These are phyloP conservation scores for Notarius lentiginosus DNA, from an alignment of 2,113 vertebrate genomes.

Conservation along the genomic window DNA sequence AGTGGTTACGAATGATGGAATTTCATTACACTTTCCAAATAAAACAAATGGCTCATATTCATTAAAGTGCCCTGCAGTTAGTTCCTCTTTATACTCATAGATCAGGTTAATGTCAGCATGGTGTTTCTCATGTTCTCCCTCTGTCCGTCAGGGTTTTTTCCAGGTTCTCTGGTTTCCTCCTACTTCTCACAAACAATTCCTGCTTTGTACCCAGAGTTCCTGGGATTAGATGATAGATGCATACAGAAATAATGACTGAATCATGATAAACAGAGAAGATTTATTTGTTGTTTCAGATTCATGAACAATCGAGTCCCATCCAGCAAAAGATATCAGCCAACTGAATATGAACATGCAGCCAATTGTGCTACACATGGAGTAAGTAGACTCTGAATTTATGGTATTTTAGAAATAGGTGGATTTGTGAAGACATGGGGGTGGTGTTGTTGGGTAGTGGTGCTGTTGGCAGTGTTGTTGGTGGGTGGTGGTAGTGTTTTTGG, in stretches of 20 bases:
- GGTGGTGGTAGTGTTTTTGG: too few species aligned
- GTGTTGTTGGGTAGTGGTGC: background rate
- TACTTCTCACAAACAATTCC: background rate
- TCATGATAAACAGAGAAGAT: background rate
- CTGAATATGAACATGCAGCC: constrained; percentile 89
- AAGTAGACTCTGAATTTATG: constrained; percentile 61
- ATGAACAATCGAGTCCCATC: constrained; percentile 90
- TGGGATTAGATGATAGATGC: background rate
- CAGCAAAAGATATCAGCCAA: constrained; percentile 90
- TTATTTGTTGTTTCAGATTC: constrained; percentile 74
- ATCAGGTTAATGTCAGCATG: background rate
- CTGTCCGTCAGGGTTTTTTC: background rate
- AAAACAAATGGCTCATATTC: background rate
- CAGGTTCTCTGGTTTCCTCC: background rate
- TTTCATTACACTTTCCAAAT: background rate
- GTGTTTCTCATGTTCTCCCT: background rate
- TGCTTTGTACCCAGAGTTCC: background rate
- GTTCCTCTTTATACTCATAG: background rate
- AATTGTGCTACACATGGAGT: constrained; percentile 94
- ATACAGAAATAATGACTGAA: background rate
- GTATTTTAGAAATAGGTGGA: background rate
- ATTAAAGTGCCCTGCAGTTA: background rate
- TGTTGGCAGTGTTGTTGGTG: too few species aligned
- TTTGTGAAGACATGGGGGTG: background rate
- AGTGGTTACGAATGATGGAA: too few species aligned